Evolutionary conservation across 2,797 vertebrate genomes (phyloP).

Genomic region (Rhinichthys osculus): DNA sequence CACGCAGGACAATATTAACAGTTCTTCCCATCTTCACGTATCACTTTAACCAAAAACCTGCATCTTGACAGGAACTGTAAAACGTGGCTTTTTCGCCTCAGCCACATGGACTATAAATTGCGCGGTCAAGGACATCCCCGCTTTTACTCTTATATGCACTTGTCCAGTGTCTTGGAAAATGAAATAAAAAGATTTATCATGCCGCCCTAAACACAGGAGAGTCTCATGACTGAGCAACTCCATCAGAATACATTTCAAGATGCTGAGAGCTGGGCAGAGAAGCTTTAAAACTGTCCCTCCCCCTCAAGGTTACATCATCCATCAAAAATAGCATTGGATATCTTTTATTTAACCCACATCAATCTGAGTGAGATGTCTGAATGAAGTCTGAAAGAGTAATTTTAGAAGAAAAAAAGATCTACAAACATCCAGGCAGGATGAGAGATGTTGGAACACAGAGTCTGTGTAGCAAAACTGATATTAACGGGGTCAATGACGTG

Average conservation of each 20-base stretch:
- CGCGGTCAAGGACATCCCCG: constrained; percentile 75
- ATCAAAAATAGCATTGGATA: constrained; percentile 59
- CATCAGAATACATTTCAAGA: constrained; percentile 66
- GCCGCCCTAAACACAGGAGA: constrained; percentile 70
- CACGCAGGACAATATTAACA: constrained; percentile 39
- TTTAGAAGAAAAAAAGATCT: constrained; percentile 43
- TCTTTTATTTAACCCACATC: constrained; percentile 59
- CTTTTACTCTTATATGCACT: constrained; percentile 79
- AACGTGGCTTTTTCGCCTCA: constrained; percentile 49
- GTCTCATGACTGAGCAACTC: constrained; percentile 65
- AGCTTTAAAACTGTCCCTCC: constrained; percentile 69
- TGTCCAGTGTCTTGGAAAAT: constrained; percentile 82
- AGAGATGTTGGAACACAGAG: constrained; percentile 30
- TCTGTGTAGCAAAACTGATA: constrained; percentile 26
- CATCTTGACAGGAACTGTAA: constrained; percentile 48
- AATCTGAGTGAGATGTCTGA: constrained; percentile 50
- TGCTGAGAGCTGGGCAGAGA: constrained; percentile 62
- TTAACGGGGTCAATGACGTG: constrained; percentile 21
- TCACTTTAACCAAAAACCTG: constrained; percentile 54
- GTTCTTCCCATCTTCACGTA: constrained; percentile 29
- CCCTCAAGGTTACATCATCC: constrained; percentile 59
- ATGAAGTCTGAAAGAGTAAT: constrained; percentile 49
- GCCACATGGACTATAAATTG: constrained; percentile 76
- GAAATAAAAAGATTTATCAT: constrained; percentile 83
- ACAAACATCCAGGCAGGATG: constrained; percentile 47